Evolutionary conservation across 2,113 vertebrate species (phyloP).

Genomic region (Hippotragus niger): DNA sequence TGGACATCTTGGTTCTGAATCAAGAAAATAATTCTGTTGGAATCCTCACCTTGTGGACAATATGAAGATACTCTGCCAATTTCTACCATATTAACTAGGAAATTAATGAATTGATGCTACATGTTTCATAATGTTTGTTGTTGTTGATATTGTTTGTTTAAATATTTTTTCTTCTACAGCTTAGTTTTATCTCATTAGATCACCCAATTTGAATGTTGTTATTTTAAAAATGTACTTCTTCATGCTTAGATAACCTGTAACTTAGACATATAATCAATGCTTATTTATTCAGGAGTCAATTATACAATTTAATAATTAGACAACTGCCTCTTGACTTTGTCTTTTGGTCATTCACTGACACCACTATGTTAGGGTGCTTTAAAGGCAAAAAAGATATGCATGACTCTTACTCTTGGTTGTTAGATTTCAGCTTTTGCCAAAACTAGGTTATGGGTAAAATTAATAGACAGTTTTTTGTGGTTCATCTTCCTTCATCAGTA

Average conservation of each 20-base stretch:
- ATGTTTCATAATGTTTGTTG: background rate
- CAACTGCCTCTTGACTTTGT: background rate
- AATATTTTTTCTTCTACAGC: conserved; percentile 41
- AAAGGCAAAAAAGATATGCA: background rate
- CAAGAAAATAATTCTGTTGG: background rate
- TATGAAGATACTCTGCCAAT: background rate
- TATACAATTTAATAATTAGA: conserved; percentile 22
- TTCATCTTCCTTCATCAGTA: background rate
- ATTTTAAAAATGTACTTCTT: conserved; percentile 11
- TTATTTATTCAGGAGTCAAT: background rate
- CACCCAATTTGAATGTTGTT: background rate
- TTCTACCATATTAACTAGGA: background rate
- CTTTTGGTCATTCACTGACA: background rate
- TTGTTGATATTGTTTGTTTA: conserved; percentile 2
- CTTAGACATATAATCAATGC: conserved; percentile 21
- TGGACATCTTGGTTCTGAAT: background rate
- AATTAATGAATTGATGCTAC: background rate
- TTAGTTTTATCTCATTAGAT: conserved; percentile 29
- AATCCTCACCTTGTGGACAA: background rate
- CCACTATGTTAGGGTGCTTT: background rate
- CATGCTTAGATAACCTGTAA: background rate
- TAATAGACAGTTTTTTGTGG: background rate
- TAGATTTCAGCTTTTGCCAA: background rate
- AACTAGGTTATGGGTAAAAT: background rate
- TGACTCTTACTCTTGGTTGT: background rate